Evolutionary conservation across 2,888 invertebrate genomes (phyloP), one percentile per base, ranked within the genome.

Genomic region (Lasius fuliginosus): DNA sequence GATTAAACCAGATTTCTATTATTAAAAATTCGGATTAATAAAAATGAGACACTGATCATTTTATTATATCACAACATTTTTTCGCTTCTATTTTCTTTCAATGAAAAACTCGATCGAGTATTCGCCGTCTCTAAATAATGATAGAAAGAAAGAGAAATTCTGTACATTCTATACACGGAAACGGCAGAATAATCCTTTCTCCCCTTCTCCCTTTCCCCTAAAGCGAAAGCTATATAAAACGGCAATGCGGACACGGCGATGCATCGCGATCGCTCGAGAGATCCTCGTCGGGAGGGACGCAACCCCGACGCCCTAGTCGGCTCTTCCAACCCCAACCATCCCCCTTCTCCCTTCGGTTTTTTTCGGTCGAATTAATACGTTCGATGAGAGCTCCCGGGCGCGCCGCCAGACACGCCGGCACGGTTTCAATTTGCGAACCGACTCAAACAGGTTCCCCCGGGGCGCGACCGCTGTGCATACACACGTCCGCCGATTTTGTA

Each of bases 391-490:
- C 77, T 88, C 85, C 84, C 88, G 87, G 90, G 90, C 87, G 82
- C 84, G 58, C 42, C 71, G 85, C 85, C 90, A 91, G 86, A 87
- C 86, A 85, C 83, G 85, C 74, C 85, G 84, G 85, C 86, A 86
- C 87, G 89, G 88, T 92, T 92, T 92, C 92, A 92, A 92, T 92
- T 92, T 92, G 91, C 90, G 87, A 89, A 89, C 86, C 87, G 89
- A 88, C 92, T 92, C 92, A 90, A 92, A 92, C 92, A 92, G 90
- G 92, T 91, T 91, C 91, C 88, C 91, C 30, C 84, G 84, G 89
- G 88, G 92, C 87, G 87, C 85, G 83, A 71, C 76, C 73, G 42
- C 73, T 77, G 64, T 84, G 86, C 86, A 84, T 88, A 81, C 89
- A 83, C 85, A 84, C 46, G 42, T 68, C n/a, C 40, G 68, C 30